phyloP scores from a whole-genome alignment of 2,888 invertebrate genomes.

The Amphimallon solstitiale region DNA sequence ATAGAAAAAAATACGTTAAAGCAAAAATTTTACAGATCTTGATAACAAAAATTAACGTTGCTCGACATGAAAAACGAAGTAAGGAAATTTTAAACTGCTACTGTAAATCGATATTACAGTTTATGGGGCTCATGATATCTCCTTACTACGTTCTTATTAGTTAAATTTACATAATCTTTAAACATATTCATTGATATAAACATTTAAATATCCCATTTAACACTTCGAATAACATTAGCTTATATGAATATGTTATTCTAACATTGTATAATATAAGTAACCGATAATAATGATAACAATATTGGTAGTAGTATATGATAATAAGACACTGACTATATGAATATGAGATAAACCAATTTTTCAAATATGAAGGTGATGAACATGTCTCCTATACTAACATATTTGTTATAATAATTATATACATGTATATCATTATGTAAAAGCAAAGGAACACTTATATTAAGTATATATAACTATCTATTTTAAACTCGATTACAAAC shows the following conservation, averaged over 20 bases:
- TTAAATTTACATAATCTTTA: background rate
- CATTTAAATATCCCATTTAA: slow-evolving; percentile 9
- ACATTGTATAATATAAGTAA: slow-evolving; percentile 4
- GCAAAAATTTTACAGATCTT: slow-evolving; percentile 3
- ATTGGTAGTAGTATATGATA: background rate
- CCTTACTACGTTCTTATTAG: slow-evolving; percentile 35
- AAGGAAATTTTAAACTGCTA: slow-evolving; percentile 41
- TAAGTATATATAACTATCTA: no score
- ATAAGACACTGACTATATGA: slow-evolving; percentile 7
- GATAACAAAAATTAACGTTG: background rate
- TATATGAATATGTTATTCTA: background rate
- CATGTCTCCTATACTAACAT: background rate
- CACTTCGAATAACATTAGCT: background rate
- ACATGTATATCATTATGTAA: slow-evolving; percentile 10
- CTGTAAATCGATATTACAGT: slow-evolving; percentile 43
- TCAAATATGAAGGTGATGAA: slow-evolving; percentile 1
- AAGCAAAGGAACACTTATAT: slow-evolving; percentile 10
- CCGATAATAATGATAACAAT: slow-evolving; percentile 3
- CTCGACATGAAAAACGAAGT: slow-evolving; percentile 28
- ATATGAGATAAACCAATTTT: background rate
- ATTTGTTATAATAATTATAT: background rate
- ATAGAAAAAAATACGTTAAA: background rate
- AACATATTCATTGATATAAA: slow-evolving; percentile 10
- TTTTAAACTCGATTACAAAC: slow-evolving; percentile 19
- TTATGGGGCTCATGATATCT: slow-evolving; percentile 43